Percentiles rank a stretch among this genome's conserved stretches.
Conservation (phyloP, 2,797 vertebrate genomes). For the Oreortyx pictus region DNA sequence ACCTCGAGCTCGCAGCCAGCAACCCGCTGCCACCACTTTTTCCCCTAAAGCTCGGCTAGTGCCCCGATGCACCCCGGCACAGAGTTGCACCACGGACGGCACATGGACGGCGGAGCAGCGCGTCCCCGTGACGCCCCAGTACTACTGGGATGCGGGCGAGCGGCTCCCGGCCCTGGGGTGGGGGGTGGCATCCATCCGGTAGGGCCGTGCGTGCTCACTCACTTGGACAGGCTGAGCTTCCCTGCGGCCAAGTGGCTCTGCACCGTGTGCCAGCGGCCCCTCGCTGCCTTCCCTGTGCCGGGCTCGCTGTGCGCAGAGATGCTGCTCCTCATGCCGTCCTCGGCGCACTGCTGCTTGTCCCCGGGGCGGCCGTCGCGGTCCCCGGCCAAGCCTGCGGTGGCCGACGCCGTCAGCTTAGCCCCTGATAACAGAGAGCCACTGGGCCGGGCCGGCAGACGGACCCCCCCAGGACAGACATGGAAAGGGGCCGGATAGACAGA, state of each 20-base stretch:
- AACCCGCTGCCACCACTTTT: not conserved
- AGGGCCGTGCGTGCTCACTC: slow-evolving; percentile 83
- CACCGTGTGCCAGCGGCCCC: slow-evolving; percentile 95
- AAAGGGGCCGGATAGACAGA: slow-evolving; percentile 71
- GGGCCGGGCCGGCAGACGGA: slow-evolving; percentile 71
- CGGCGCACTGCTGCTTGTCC: slow-evolving; percentile 83
- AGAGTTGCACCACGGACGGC: too few species aligned
- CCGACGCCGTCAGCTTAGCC: slow-evolving; percentile 88
- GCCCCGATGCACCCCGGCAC: not conserved
- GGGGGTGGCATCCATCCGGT: not conserved
- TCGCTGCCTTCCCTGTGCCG: slow-evolving; percentile 88
- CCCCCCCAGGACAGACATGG: slow-evolving; percentile 57
- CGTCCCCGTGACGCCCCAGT: not conserved
- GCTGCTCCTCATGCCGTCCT: slow-evolving; percentile 85
- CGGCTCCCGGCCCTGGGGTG: not conserved
- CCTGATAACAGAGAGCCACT: slow-evolving; percentile 90
- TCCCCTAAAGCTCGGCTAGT: not conserved
- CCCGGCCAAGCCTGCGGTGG: slow-evolving; percentile 79
- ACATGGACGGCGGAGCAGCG: too few species aligned
- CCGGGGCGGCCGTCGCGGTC: slow-evolving; percentile 83
- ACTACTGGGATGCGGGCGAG: not conserved
- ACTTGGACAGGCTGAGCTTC: slow-evolving; percentile 96
- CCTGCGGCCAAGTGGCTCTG: slow-evolving; percentile 96
- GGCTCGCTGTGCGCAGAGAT: slow-evolving; percentile 89
- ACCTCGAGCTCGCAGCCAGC: too few species aligned